These are phyloP conservation scores for Thecocarcelia acutangulata DNA, from an alignment of 2,888 invertebrate genomes.

Conservation along the genomic window DNA sequence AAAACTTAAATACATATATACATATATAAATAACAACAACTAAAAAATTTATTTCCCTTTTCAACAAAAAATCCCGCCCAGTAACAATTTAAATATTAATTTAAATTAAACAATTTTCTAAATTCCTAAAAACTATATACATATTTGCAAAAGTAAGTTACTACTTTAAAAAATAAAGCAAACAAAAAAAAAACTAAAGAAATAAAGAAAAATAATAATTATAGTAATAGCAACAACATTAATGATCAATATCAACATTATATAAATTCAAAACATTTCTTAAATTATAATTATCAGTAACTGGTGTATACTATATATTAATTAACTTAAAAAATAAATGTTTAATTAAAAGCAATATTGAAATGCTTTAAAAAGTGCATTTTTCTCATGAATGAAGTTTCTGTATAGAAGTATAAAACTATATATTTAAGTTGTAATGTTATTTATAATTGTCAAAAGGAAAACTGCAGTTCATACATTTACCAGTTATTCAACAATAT, in stretches of 20 bases:
- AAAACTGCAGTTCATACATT: no score
- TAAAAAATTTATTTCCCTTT: conserved; percentile 30
- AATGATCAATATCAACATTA: conserved; percentile 21
- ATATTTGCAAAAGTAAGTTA: conserved; percentile 68
- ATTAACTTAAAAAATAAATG: conserved; percentile 6
- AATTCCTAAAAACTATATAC: conserved; percentile 66
- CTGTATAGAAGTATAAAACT: background rate
- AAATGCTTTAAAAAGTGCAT: conserved; percentile 62
- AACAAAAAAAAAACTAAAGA: conserved; percentile 13
- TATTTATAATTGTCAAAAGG: background rate
- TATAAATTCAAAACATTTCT: background rate
- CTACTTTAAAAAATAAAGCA: conserved; percentile 62
- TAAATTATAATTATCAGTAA: background rate
- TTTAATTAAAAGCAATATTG: conserved; percentile 68
- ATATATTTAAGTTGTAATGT: conserved; percentile 7
- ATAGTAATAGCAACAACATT: conserved; percentile 13
- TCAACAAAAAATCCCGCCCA: conserved; percentile 64
- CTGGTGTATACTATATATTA: background rate
- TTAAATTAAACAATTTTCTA: conserved; percentile 57
- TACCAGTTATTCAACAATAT: no score
- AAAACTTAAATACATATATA: conserved; percentile 17
- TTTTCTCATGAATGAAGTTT: conserved; percentile 9
- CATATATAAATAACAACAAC: conserved; percentile 1
- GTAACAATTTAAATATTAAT: conserved; percentile 37
- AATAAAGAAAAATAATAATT: conserved; percentile 15